Percentiles rank a stretch among this genome's conserved stretches.
phyloP scores from a whole-genome alignment of 2,797 vertebrate species.

The Chrysocyon brachyurus region DNA sequence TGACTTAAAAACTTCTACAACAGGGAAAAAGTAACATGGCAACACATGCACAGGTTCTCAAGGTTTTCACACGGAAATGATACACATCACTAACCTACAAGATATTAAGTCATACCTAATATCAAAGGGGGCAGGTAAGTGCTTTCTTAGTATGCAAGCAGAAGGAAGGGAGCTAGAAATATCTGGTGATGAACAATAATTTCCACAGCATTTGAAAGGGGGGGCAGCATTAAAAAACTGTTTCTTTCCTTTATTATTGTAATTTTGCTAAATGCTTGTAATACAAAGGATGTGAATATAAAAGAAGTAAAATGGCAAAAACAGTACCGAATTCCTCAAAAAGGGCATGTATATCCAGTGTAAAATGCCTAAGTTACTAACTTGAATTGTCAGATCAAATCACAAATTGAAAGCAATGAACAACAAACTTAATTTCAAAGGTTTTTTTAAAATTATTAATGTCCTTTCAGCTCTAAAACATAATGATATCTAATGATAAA shows the following conservation, averaged over 20 bases:
- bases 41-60: not conserved
- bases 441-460: constrained; percentile 39
- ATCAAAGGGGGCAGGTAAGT: not conserved
- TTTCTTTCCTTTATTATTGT: constrained; percentile 48
- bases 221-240: not conserved
- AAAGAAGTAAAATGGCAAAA: constrained; percentile 43
- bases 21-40: not conserved
- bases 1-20: not conserved
- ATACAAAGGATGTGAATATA: not conserved
- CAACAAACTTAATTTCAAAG: constrained; percentile 27
- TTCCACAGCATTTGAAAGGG: not conserved
- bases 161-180: not conserved
- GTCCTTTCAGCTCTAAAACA: not conserved
- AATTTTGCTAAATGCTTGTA: constrained; percentile 36
- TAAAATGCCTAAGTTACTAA: constrained; percentile 5
- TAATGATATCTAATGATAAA: constrained; percentile 62
- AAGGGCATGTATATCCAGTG: not conserved
- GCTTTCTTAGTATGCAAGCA: not conserved
- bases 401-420: constrained; percentile 49
- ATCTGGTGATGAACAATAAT: not conserved
- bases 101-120: not conserved
- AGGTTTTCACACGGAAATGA: not conserved
- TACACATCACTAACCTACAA: not conserved
- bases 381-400: constrained; percentile 51
- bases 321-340: constrained; percentile 49